Evolutionary conservation across 2,888 invertebrate genomes (phyloP), one percentile per base, ranked within the genome.

Genomic region (Endomychus coccineus): DNA sequence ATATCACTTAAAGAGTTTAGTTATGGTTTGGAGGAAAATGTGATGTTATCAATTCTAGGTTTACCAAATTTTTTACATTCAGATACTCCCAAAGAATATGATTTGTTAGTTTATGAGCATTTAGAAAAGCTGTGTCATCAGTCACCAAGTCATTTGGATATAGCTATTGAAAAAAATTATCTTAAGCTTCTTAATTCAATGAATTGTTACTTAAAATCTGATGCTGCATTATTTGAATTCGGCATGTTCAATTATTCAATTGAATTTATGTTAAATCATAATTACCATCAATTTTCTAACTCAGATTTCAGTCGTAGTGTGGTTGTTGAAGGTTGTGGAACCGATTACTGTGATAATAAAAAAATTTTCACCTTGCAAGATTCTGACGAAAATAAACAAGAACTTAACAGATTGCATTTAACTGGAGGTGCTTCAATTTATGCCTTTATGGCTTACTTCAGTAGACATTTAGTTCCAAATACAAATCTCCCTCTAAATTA

Each of bases 261-360:
- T 1, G 56, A 67, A 31, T 57, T 65, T 34, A 53, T 75, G 4
- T 62, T 67, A 13, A 61, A 71, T 1, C 60, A 65, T 7, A 65
- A 71, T n/a, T 83, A 75, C 55, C 58, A 71, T 0, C 77, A 78
- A 52, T 77, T 83, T 50, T 77, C 80, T 1, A 86, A 85, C 60
- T 73, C 86, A 1, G 87, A 89, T 65, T 87, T 89, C 66, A 73
- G 76, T 3, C 77, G 82, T 36, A 83, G 82, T 55, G 65, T 83
- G 2, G 67, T 89, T 3, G 67, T 85, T 4, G 87, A 90, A 67
- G 87, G 83, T 29, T 75, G 79, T 51, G 80, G 80, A 2, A 55
- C 66, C 17, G 69, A 78, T 52, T 74, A 76, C 24, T 68, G 71
- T 2, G 67, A 73, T 27, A 63, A 69, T 1, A 67, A 67, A 27